phyloP scores from a whole-genome alignment of 2,797 vertebrate species.

The Phrynocephalus guinanensis region DNA sequence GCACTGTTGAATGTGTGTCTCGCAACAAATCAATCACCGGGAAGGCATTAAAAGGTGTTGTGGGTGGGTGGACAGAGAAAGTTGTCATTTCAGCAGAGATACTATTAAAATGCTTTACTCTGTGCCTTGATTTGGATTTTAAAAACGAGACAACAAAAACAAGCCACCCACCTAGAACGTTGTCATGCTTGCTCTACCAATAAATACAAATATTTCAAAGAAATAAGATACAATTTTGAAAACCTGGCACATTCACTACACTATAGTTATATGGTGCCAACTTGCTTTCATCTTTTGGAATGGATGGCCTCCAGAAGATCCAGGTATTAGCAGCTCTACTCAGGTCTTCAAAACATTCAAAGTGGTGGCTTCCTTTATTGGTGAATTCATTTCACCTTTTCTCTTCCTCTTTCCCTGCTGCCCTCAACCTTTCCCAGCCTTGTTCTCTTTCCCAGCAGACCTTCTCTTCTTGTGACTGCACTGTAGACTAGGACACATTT shows the following conservation, averaged over 20 bases:
- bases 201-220: slow-evolving; percentile 2
- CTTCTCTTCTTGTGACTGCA: no score
- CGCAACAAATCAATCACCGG: slow-evolving; percentile 60
- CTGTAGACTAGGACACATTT: neutral
- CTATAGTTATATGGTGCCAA: no score
- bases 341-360: no score
- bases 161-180: slow-evolving; percentile 24
- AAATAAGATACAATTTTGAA: neutral
- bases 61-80: slow-evolving; percentile 48
- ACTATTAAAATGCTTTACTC: slow-evolving; percentile 52
- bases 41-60: slow-evolving; percentile 71
- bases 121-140: slow-evolving; percentile 46
- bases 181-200: neutral
- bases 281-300: no score
- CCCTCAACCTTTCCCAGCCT: no score
- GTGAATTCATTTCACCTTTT: no score
- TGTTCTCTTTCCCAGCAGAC: no score
- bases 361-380: no score
- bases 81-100: slow-evolving; percentile 57
- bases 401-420: no score
- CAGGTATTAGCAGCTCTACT: no score
- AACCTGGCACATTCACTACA: neutral
- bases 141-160: slow-evolving; percentile 19
- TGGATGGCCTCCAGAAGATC: no score
- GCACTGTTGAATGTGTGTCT: slow-evolving; percentile 70